Conservation (phyloP, 1,140 invertebrate genomes). For the Lepidurus couesii region DNA sequence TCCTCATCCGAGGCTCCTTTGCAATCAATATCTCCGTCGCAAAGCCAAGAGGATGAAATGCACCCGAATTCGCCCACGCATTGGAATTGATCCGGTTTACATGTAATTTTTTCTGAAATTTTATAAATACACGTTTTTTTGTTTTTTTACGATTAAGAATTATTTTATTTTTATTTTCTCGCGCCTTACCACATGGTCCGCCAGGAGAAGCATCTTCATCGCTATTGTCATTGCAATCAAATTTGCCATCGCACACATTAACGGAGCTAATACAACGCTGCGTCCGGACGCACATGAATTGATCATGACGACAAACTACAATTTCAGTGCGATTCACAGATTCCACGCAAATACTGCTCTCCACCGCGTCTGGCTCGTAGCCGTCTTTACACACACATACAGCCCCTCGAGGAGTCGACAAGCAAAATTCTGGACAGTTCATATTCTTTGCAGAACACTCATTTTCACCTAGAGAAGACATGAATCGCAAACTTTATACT, state of each 20-base stretch:
- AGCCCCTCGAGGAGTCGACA: conserved; percentile 47
- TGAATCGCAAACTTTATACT: background rate
- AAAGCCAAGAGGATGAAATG: conserved; percentile 48
- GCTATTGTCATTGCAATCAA: conserved; percentile 53
- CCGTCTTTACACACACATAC: conserved; percentile 56
- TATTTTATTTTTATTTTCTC: background rate
- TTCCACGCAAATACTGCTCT: conserved; percentile 37
- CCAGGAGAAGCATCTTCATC: conserved; percentile 50
- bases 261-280: conserved; percentile 48
- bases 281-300: conserved; percentile 46
- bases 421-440: conserved; percentile 53
- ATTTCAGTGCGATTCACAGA: conserved; percentile 39
- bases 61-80: conserved; percentile 48
- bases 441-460: conserved; percentile 46
- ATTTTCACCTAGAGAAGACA: conserved; percentile 44
- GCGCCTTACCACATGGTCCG: conserved; percentile 44
- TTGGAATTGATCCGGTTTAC: conserved; percentile 47
- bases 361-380: conserved; percentile 38
- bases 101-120: conserved; percentile 40
- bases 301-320: conserved; percentile 35
- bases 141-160: conserved; percentile 11
- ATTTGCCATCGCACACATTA: conserved; percentile 51
- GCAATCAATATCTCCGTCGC: conserved; percentile 49
- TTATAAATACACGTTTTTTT: background rate
- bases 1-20: conserved; percentile 46